Evolutionary conservation across 2,888 invertebrate species (phyloP), one percentile per base, ranked within the genome.

Genomic region (Alviniconcha strummeri): DNA sequence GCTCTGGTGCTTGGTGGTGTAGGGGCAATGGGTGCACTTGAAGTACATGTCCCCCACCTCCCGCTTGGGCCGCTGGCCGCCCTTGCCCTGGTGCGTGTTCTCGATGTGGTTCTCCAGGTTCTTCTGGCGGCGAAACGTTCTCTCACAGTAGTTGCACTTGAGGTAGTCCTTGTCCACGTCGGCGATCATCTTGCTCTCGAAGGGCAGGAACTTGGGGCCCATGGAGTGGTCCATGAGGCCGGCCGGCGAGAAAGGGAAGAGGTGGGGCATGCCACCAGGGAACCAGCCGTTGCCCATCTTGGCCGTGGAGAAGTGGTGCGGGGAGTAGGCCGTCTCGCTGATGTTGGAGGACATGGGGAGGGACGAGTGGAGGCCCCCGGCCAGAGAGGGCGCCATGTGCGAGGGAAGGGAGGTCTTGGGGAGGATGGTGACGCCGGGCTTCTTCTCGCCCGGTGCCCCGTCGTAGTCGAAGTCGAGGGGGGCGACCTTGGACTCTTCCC

Each of bases 1-100:
- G 87, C 93, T 93, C 87, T 93, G 93, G 85, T 93, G 93, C 85
- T 93, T 93, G 52, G 93, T 93, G 71, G 93, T 93, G 87, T 93
- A 93, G 15, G 92, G 91, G 87, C 93, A 93, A 86, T 93, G 93
- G 7, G 93, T 92, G 85, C 93, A 93, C 87, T 93, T 93, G 88
- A 93, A 93, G 86, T 93, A 92, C 91, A 93, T 93, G 83, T 92
- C 93, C 54, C 69, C 85, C 3, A 84, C 85, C 8, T 89, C 86
- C 79, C 91, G 90, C 11, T 85, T 56, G 57, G 90, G 89, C 76
- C 89, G 85, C 55, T 88, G 84, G 1, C 89, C 88, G n/a, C 90
- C 89, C 81, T 92, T 92, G 75, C 92, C 92, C 86, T 93, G 93
- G 87, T 93, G 93, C n/a, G 93, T 92, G 86, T 92, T 91, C 86